Base-by-base conservation (phyloP, 2,113 vertebrate species). In the Polyodon spathula region DNA sequence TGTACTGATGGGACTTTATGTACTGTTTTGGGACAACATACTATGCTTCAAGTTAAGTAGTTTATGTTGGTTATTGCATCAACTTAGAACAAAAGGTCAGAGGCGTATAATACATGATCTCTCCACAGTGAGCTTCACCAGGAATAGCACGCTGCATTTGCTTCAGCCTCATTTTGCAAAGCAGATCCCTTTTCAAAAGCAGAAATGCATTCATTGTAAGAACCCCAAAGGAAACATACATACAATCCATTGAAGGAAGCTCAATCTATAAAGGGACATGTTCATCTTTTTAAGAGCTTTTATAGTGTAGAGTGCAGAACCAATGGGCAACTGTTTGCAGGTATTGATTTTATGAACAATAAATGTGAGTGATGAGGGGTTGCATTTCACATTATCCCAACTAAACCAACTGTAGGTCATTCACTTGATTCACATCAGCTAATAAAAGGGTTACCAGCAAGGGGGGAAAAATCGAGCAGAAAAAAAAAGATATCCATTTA, bases 401-500 rank as follows among this genome's bases (percentile, higher is more conserved):
- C 52, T 41, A 17, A 48, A 27, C 43, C 63, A 43, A 39, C 40
- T 40, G 6, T 8, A 59, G 63, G 40, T 42, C 41, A 44, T 16
- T 40, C 11, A 7, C 40, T 55, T 37, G 37, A 53, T 39, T 64
- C 56, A 59, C 56, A 40, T 64, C 14, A 37, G 9, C 37, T 50
- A 44, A 43, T 63, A 63, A 48, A 37, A 40, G 4, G 17, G 57
- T 43, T 42, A 58, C 6, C 17, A 55, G 15, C n/a, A 39, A 63
- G 41, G 56, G 14, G 68, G 63, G 65, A 39, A 58, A 70, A 62
- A 27, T 27, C 27, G 55, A 50, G 65, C 55, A 63, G 56, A 55
- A 55, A 63, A 46, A 7, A n/a, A 51, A 43, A 40, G 44, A 59
- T 43, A 72, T 69, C 71, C 56, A 41, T 72, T 64, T 69, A 58